Evolutionary conservation across 2,797 vertebrate species (phyloP).

Genomic region (Heliangelus exortis): DNA sequence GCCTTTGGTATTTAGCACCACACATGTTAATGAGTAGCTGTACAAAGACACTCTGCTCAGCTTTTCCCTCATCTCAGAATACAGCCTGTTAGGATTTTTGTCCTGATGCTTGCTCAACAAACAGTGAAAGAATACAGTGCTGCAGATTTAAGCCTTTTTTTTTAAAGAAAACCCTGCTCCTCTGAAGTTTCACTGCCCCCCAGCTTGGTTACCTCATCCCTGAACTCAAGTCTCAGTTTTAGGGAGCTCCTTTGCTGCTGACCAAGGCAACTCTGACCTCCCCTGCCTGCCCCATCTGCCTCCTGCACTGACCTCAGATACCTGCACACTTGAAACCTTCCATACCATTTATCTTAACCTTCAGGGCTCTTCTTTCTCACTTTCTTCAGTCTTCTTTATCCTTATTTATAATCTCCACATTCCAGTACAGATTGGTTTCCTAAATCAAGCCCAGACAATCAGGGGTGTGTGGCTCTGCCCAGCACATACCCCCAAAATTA

Average conservation of each 20-base stretch:
- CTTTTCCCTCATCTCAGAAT: slow-evolving; percentile 1
- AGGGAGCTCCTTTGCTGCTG: not conserved
- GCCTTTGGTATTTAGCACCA: slow-evolving; percentile 21
- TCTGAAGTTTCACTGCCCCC: not conserved
- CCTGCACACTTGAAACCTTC: not conserved
- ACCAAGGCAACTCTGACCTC: not conserved
- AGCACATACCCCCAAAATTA: not conserved
- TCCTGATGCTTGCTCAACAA: not conserved
- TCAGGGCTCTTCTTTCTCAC: not conserved
- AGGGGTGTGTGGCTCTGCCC: not conserved
- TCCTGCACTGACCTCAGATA: not conserved
- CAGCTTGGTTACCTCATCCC: not conserved
- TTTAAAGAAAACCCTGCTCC: not conserved
- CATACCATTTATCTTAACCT: not conserved
- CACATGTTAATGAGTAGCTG: not conserved
- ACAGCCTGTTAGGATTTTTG: not conserved
- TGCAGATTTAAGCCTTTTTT: not conserved
- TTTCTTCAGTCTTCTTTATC: not conserved
- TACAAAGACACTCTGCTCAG: not conserved
- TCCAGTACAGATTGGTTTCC: not conserved
- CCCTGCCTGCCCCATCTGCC: not conserved
- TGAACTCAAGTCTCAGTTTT: not conserved
- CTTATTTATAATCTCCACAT: slow-evolving; percentile 12
- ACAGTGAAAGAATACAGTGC: not conserved
- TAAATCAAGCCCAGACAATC: not conserved